Percentiles rank a stretch among this genome's conserved stretches.
phyloP scores from a whole-genome alignment of 1,140 invertebrate genomes.

The Andricus grossulariae region DNA sequence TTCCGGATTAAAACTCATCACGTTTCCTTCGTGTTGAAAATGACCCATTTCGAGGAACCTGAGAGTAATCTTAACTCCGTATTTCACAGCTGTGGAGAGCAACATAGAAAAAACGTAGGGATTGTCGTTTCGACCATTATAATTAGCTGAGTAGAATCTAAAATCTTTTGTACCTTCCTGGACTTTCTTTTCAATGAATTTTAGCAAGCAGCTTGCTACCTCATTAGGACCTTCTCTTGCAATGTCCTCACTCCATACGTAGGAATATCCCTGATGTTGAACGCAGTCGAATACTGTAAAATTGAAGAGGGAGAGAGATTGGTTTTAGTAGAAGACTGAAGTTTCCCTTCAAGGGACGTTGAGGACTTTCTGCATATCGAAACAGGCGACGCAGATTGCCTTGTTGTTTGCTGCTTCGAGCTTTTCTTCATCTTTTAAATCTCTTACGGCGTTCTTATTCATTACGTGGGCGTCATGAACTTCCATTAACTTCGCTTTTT shows the following conservation, averaged over 20 bases:
- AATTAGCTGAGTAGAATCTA: slow-evolving; percentile 60
- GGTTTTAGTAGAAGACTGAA: slow-evolving; percentile 63
- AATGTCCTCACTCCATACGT: slow-evolving; percentile 71
- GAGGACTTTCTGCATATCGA: slow-evolving; percentile 40
- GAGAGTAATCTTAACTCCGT: slow-evolving; percentile 34
- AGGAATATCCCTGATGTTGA: slow-evolving; percentile 60
- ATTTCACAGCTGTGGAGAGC: slow-evolving; percentile 31
- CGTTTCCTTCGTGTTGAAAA: not conserved
- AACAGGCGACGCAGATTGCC: not conserved
- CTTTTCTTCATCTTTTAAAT: not conserved
- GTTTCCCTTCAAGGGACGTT: slow-evolving; percentile 43
- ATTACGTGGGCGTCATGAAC: not conserved
- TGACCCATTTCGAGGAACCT: slow-evolving; percentile 22
- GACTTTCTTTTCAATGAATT: slow-evolving; percentile 50
- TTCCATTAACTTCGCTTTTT: not conserved
- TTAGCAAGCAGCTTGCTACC: slow-evolving; percentile 66
- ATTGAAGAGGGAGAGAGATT: slow-evolving; percentile 71
- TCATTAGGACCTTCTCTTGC: slow-evolving; percentile 68
- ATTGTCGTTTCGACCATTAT: slow-evolving; percentile 67
- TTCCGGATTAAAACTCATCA: not conserved
- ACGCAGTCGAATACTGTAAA: slow-evolving; percentile 67
- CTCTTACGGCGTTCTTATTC: not conserved
- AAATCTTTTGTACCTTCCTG: slow-evolving; percentile 28
- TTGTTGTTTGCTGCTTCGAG: not conserved
- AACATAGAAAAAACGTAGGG: slow-evolving; percentile 43